Evolutionary conservation across 2,888 invertebrate species (phyloP).

Genomic region (Drosophila pseudotalamancana): DNA sequence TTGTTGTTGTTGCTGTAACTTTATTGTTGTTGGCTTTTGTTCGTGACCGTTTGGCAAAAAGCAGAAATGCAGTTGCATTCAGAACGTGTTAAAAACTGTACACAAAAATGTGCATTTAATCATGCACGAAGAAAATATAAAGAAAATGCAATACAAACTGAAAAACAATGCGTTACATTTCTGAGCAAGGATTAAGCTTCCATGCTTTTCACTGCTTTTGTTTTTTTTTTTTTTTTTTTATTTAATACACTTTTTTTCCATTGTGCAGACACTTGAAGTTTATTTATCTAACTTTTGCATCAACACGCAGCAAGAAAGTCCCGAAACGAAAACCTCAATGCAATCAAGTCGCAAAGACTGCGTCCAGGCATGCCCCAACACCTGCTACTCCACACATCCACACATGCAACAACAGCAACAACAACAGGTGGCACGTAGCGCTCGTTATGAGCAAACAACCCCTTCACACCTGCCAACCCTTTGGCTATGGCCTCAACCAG

Average conservation of each 20-base stretch:
- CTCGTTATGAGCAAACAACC: constrained; percentile 63
- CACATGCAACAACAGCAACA: constrained; percentile 3
- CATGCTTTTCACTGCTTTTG: constrained; percentile 43
- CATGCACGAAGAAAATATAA: constrained; percentile 28
- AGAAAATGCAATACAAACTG: constrained; percentile 5
- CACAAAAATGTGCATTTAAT: constrained; percentile 72
- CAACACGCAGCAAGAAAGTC: constrained; percentile 66
- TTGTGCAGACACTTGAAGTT: constrained; percentile 63
- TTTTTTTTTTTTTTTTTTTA: not conserved
- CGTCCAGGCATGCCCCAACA: constrained; percentile 53
- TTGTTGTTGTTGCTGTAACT: constrained; percentile 11
- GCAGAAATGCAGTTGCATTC: constrained; percentile 18
- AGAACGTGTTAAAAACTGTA: constrained; percentile 67
- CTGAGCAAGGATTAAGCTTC: constrained; percentile 32
- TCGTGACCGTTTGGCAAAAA: constrained; percentile 31
- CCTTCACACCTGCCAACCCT: too few relatives aligned
- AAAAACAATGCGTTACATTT: not conserved
- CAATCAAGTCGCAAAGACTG: constrained; percentile 56
- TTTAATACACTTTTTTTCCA: not conserved
- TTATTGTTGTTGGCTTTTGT: constrained; percentile 44
- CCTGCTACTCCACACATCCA: constrained; percentile 60
- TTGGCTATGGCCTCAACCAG: not conserved
- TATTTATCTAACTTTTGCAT: constrained; percentile 76
- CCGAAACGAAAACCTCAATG: constrained; percentile 43
- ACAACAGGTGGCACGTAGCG: constrained; percentile 63